phyloP scores from a whole-genome alignment of 2,113 vertebrate genomes.

The Gopherus flavomarginatus region DNA sequence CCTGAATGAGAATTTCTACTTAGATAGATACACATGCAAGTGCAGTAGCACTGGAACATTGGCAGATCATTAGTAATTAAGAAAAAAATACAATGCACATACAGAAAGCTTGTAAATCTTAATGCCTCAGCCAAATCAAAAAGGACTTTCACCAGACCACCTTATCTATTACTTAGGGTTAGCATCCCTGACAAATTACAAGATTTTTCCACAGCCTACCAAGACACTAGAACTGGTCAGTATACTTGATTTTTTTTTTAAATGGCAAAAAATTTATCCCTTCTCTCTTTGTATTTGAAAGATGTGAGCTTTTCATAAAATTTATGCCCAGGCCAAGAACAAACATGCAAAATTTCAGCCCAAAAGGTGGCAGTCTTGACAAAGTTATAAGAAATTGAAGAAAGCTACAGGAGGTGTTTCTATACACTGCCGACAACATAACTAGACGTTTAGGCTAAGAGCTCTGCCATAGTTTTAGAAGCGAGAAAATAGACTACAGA shows the following conservation, averaged over 20 bases:
- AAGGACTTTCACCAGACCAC: background rate
- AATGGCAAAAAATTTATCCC: background rate
- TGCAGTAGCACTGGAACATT: background rate
- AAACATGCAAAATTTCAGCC: constrained; percentile 22
- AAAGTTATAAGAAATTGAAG: background rate
- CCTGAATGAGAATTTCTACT: background rate
- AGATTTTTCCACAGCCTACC: background rate
- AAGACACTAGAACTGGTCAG: background rate
- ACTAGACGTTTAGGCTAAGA: background rate
- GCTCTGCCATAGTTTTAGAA: background rate
- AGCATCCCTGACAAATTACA: background rate
- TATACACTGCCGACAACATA: background rate
- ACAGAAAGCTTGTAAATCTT: background rate
- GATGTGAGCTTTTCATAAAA: background rate
- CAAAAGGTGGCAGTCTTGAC: background rate
- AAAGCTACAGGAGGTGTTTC: background rate
- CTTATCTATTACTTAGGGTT: background rate
- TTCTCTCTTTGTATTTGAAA: background rate
- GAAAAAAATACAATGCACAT: background rate
- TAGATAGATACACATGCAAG: background rate
- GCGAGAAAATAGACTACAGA: background rate
- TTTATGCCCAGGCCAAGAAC: background rate
- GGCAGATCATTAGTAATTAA: background rate
- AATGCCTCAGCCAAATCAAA: background rate
- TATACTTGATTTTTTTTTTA: background rate